A percentile compares a stretch with the other conserved stretches of the same genome.
Evolutionary conservation across 2,888 invertebrate genomes (phyloP).

Genomic region (Napeogenes inachia): DNA sequence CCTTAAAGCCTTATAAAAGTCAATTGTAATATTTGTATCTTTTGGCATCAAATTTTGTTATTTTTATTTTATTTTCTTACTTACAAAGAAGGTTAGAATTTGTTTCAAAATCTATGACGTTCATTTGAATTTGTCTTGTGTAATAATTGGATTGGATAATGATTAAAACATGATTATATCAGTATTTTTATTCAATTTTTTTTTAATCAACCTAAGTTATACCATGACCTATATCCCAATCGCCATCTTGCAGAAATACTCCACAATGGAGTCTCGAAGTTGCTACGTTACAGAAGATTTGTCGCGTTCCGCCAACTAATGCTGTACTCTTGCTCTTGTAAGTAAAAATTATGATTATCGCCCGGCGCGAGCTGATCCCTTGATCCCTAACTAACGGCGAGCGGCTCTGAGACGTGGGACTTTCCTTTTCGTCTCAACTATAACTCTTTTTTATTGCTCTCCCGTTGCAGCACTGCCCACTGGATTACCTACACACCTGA

Average conservation of each 20-base stretch:
- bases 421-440: constrained; percentile 75
- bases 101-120: too few relatives aligned
- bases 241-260: background rate
- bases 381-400: constrained; percentile 74
- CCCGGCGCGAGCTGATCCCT: constrained; percentile 69
- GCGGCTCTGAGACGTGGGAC: constrained; percentile 58
- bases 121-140: too few relatives aligned
- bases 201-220: background rate
- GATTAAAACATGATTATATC: too few relatives aligned
- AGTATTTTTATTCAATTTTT: background rate
- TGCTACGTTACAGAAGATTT: constrained; percentile 72
- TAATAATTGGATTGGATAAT: too few relatives aligned
- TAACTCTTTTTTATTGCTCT: constrained; percentile 78
- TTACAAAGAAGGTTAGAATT: too few relatives aligned
- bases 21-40: background rate
- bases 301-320: constrained; percentile 69
- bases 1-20: constrained; percentile 15
- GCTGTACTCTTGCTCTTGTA: constrained; percentile 68
- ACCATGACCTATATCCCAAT: background rate
- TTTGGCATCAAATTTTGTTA: background rate
- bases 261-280: constrained; percentile 60
- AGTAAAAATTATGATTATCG: constrained; percentile 79
- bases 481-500: constrained; percentile 59
- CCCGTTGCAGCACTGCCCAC: constrained; percentile 58
- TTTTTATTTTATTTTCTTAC: too few relatives aligned